Evolutionary conservation across 2,888 invertebrate species (phyloP).

Genomic region (Apamea monoglypha): DNA sequence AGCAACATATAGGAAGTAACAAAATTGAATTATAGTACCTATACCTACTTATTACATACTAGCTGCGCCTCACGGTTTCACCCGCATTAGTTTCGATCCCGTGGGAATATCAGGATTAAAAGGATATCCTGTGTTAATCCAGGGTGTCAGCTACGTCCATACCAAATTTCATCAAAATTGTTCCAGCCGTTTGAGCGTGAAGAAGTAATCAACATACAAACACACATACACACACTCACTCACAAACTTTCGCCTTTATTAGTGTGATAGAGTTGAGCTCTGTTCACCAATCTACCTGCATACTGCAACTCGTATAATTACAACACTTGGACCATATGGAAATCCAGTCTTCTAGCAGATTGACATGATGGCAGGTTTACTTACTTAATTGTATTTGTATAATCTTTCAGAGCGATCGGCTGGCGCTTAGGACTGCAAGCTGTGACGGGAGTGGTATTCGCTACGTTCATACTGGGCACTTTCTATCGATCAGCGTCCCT

Average conservation of each 20-base stretch:
- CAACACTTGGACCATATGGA: background rate
- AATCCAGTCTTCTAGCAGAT: background rate
- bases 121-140: too few relatives aligned
- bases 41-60: too few relatives aligned
- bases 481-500: slow-evolving; percentile 97
- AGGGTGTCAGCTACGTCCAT: too few relatives aligned
- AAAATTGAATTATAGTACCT: background rate
- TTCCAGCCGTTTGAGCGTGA: too few relatives aligned
- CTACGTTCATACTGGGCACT: slow-evolving; percentile 96
- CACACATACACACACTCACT: too few relatives aligned
- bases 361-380: background rate
- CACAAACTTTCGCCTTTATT: too few relatives aligned
- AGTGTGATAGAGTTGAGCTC: background rate
- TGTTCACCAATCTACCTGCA: background rate
- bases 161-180: too few relatives aligned
- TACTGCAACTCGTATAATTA: background rate
- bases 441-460: slow-evolving; percentile 95
- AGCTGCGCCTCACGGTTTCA: too few relatives aligned
- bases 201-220: too few relatives aligned
- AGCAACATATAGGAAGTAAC: background rate
- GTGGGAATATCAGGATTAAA: too few relatives aligned
- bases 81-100: too few relatives aligned
- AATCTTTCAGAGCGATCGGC: slow-evolving; percentile 92
- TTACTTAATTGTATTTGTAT: background rate
- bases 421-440: slow-evolving; percentile 96